Conservation (phyloP, 2,888 invertebrate genomes). For the Mythimna loreyi region DNA sequence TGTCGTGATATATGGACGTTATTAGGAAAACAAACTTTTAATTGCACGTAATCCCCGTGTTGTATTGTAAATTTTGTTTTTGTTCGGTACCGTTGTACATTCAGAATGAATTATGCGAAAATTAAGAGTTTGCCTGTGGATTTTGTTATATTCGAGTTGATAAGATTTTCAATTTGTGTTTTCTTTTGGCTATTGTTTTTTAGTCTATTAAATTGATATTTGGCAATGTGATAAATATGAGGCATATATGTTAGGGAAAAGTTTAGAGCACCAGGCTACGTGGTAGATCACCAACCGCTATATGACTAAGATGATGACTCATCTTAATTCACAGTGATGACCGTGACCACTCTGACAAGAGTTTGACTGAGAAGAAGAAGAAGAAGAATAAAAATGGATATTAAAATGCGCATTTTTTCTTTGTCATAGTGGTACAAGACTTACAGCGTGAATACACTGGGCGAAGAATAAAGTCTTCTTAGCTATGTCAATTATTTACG, state of each 20-base stretch:
- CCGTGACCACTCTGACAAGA: too few relatives aligned
- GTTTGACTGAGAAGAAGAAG: too few relatives aligned
- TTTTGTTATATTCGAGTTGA: constrained; percentile 31
- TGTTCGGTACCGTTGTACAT: constrained; percentile 51
- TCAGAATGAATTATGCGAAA: constrained; percentile 56
- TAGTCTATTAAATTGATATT: constrained; percentile 10
- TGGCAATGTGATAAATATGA: too few relatives aligned
- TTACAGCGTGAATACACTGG: not conserved
- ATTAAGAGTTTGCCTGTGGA: constrained; percentile 32
- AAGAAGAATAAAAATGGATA: too few relatives aligned
- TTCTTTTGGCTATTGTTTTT: constrained; percentile 15
- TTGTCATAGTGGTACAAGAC: not conserved
- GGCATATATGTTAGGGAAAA: too few relatives aligned
- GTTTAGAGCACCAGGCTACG: too few relatives aligned
- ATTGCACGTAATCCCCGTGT: constrained; percentile 84
- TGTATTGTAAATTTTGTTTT: constrained; percentile 75
- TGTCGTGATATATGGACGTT: constrained; percentile 84
- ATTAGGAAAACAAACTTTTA: constrained; percentile 87
- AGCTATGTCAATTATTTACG: not conserved
- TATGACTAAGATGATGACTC: too few relatives aligned
- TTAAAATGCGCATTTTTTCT: constrained; percentile 11
- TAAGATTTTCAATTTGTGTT: constrained; percentile 46
- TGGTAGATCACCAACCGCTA: too few relatives aligned
- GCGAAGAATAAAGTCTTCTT: not conserved
- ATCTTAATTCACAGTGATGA: too few relatives aligned